These are phyloP conservation scores for Rotaria macrura DNA, from an alignment of 2,888 invertebrate species.

Conservation along the genomic window DNA sequence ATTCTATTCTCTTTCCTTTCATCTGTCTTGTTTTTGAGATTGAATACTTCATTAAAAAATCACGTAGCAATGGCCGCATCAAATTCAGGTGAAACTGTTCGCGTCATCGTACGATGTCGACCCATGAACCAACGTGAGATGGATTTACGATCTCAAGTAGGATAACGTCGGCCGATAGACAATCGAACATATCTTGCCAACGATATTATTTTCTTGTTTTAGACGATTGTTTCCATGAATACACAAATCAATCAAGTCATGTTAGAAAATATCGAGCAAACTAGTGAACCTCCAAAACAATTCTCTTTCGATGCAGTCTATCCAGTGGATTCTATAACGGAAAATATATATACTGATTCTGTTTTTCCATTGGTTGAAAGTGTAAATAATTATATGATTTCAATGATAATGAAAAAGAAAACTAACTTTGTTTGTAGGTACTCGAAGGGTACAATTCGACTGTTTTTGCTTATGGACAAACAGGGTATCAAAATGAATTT, in stretches of 20 bases:
- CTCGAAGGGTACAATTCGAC: constrained; percentile 83
- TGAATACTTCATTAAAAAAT: neutral
- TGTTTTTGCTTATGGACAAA: constrained; percentile 83
- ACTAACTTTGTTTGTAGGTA: constrained; percentile 54
- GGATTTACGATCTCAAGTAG: constrained; percentile 58
- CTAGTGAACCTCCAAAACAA: constrained; percentile 57
- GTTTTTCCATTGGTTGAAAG: constrained; percentile 67
- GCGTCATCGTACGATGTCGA: constrained; percentile 72
- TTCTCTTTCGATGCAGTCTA: constrained; percentile 78
- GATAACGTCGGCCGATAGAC: neutral
- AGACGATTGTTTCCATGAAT: constrained; percentile 26
- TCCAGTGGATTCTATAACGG: constrained; percentile 65
- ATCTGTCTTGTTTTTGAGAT: neutral
- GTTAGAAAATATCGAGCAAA: constrained; percentile 57
- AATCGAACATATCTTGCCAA: neutral
- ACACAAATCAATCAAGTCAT: constrained; percentile 10
- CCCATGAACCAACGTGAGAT: constrained; percentile 70
- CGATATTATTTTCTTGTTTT: neutral
- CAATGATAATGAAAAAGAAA: neutral
- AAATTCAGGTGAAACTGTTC: constrained; percentile 58
- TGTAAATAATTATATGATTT: constrained; percentile 48
- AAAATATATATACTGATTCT: constrained; percentile 74
- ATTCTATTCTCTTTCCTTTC: neutral
- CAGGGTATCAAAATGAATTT: constrained; percentile 54
- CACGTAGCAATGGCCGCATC: neutral